Percentiles rank a stretch among this genome's conserved stretches.
Conservation (phyloP, 2,888 invertebrate genomes). For the Tolmerus cingulatus region DNA sequence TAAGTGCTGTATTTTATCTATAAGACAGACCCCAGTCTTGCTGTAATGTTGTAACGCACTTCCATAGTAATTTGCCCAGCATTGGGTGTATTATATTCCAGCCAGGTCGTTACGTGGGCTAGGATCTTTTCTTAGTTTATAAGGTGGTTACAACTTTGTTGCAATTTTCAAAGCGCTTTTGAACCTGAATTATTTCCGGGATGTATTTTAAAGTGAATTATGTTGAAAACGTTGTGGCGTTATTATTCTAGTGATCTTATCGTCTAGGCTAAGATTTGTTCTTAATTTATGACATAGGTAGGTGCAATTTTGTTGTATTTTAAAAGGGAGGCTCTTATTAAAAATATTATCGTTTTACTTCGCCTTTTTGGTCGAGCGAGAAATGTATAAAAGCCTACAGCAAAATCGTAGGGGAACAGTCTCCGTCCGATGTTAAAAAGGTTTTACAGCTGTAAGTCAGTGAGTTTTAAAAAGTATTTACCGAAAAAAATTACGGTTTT, state of each 20-base stretch:
- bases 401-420: not conserved
- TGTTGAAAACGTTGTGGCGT: not conserved
- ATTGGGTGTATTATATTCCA: not conserved
- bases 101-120: not conserved
- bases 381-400: not conserved
- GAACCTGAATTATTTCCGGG: not conserved
- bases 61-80: too few relatives aligned
- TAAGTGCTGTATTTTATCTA: not conserved
- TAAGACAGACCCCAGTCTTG: not conserved
- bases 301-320: not conserved
- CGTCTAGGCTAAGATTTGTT: not conserved
- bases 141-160: not conserved
- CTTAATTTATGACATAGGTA: not conserved
- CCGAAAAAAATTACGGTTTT: too few relatives aligned
- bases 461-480: too few relatives aligned
- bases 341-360: not conserved
- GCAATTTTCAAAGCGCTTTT: not conserved
- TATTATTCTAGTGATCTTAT: not conserved
- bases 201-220: not conserved
- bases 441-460: too few relatives aligned
- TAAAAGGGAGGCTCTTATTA: not conserved
- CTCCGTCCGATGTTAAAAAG: not conserved
- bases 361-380: not conserved
- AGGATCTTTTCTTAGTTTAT: not conserved
- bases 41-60: too few relatives aligned